Evolutionary conservation across 2,797 vertebrate genomes (phyloP), one percentile per base, ranked within the genome.

Genomic region (Phoxinus dragarum): DNA sequence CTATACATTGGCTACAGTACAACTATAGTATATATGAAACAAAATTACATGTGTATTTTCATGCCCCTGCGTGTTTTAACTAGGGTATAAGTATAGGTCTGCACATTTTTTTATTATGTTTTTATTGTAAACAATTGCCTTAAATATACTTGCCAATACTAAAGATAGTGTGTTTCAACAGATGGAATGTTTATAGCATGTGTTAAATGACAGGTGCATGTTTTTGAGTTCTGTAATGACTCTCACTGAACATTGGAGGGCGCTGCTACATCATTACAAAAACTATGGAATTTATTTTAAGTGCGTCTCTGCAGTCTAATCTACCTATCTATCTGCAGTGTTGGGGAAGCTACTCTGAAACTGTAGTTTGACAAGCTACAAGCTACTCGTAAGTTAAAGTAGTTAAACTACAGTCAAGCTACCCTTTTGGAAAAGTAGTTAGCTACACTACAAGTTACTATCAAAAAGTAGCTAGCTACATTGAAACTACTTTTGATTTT

Each of bases 221-320:
- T 42, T 49, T 74, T 21, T 42, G 2, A n/a, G 5, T 21, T 61
- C 23, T 81, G 76, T 71, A 81, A 77, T 78, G 27, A 81, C 36
- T 59, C 16, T 42, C 12, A n/a, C 0, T 52, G 31, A 64, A 86
- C 87, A 78, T 68, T 73, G 6, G 87, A 59, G 81, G 81, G 86
- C 16, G 66, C 52, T 64, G 80, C n/a, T 59, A 34, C 3, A 19
- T 72, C 16, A 49, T 71, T 31, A 21, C 3, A 61, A 72, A 3
- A 38, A 36, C 12, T 7, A 38, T 59, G 5, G 5, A 52, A 38
- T 56, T 71, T 16, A 44, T 68, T 66, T 66, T 7, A 17, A 66
- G 27, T 0, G 6, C 3, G 1, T 7, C 27, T 34, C 27, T 66
- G 31, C 14, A 17, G 61, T 66, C 12, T 34, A 66, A 66, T 2